Evolutionary conservation across 2,797 vertebrate genomes (phyloP).

Genomic region (Gambusia yucatana): DNA sequence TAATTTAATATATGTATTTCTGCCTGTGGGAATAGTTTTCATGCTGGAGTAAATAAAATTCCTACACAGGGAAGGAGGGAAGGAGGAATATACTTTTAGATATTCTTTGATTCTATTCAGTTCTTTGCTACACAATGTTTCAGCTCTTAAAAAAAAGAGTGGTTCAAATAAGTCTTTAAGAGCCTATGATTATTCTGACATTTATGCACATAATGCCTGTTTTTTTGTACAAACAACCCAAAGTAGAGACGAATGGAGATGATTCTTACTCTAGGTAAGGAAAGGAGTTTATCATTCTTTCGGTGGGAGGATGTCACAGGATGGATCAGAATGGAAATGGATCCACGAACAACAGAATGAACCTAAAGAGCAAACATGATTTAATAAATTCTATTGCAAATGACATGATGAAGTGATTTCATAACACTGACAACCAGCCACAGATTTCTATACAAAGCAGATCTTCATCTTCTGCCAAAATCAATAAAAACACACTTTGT

Average conservation of each 20-base stretch:
- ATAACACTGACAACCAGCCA: background rate
- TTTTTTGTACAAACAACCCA: background rate
- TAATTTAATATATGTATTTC: background rate
- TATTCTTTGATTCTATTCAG: background rate
- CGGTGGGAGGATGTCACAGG: background rate
- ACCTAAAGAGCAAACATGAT: constrained; percentile 35
- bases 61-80: too few species aligned
- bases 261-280: constrained; percentile 69
- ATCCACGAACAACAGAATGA: constrained; percentile 5
- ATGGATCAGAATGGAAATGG: constrained; percentile 4
- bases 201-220: background rate
- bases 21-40: background rate
- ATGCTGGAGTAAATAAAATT: background rate
- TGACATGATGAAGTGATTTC: background rate
- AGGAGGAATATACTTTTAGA: background rate
- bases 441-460: constrained; percentile 1
- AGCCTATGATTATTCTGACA: background rate
- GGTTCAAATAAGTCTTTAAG: background rate
- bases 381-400: background rate
- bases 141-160: background rate
- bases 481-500: constrained; percentile 44
- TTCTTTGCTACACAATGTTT: background rate
- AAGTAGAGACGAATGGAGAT: background rate
- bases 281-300: constrained; percentile 6
- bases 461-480: fast-evolving